Evolutionary conservation across 2,797 vertebrate species (phyloP).

Genomic region (Arrhamphus sclerolepis): DNA sequence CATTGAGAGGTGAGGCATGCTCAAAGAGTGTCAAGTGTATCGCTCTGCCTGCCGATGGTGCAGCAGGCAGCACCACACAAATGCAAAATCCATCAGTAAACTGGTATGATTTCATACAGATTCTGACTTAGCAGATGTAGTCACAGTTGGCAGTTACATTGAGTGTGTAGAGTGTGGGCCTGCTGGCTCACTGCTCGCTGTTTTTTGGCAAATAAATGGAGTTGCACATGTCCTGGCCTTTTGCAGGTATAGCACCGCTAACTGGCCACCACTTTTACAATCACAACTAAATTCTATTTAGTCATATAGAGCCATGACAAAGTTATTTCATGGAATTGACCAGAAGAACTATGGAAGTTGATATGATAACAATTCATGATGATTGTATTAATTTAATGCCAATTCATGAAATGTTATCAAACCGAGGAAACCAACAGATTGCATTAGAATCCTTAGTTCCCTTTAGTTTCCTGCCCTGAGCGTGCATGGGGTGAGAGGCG

Average conservation of each 20-base stretch:
- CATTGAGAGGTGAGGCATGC: constrained; percentile 72
- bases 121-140: constrained; percentile 49
- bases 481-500: no score
- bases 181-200: constrained; percentile 47
- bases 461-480: no score
- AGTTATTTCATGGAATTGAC: no score
- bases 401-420: no score
- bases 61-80: constrained; percentile 46
- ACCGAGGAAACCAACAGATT: no score
- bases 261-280: not conserved
- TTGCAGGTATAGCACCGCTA: not conserved
- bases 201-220: constrained; percentile 40
- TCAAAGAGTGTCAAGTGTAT: constrained; percentile 69
- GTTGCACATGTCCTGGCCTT: constrained; percentile 10
- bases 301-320: no score
- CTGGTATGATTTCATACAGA: constrained; percentile 43
- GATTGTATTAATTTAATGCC: no score
- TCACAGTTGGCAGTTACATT: constrained; percentile 52
- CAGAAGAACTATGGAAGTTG: no score
- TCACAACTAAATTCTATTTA: no score
- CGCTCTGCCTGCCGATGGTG: constrained; percentile 56
- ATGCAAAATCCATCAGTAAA: constrained; percentile 54
- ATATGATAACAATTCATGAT: no score
- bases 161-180: constrained; percentile 17
- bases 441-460: no score